Percentiles rank a stretch among this genome's conserved stretches.
Conservation (phyloP, 2,113 vertebrate species). For the Egretta garzetta region DNA sequence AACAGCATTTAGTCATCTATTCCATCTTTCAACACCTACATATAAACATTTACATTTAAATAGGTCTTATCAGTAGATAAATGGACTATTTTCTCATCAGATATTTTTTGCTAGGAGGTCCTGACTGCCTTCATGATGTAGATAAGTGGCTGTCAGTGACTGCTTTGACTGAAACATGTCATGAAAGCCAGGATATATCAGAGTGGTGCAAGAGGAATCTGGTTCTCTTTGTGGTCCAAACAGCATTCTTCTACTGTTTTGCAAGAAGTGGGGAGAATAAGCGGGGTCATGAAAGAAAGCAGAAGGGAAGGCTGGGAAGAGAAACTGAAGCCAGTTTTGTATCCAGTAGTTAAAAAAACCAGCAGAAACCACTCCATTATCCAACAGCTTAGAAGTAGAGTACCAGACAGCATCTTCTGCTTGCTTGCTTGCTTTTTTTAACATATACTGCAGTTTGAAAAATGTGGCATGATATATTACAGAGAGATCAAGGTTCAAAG, state of each 20-base stretch:
- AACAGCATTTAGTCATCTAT: not conserved
- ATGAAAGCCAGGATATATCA: not conserved
- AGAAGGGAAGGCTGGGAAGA: not conserved
- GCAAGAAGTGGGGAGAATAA: not conserved
- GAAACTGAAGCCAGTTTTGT: not conserved
- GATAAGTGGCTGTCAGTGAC: not conserved
- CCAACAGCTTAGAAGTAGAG: not conserved
- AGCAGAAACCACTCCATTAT: not conserved
- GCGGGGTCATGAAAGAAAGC: not conserved
- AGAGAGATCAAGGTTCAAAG: not conserved
- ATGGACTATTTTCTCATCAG: not conserved
- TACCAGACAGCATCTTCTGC: accelerated
- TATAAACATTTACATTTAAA: not conserved
- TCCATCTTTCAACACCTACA: not conserved
- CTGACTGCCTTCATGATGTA: not conserved
- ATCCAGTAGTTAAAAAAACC: not conserved
- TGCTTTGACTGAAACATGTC: not conserved
- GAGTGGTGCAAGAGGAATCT: not conserved
- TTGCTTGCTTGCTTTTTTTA: not conserved
- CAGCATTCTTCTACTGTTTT: not conserved
- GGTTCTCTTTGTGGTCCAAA: not conserved
- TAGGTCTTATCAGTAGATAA: not conserved
- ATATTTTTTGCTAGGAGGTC: not conserved
- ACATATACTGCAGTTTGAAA: not conserved
- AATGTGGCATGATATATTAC: not conserved